Conservation (phyloP, 1,140 invertebrate species). For the Pararge aegeria region DNA sequence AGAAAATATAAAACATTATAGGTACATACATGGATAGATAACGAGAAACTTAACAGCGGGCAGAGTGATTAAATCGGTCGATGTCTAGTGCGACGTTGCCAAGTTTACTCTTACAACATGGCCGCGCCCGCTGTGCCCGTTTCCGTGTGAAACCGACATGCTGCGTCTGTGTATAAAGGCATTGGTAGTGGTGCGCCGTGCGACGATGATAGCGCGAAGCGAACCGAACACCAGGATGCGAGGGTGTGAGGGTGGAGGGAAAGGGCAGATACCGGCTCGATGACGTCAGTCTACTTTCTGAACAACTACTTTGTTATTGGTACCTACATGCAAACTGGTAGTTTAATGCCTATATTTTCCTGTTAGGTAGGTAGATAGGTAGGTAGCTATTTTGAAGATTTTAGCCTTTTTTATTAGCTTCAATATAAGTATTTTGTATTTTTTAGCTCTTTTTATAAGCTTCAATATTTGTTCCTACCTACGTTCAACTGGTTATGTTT, state of each 20-base stretch:
- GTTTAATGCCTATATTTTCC: conserved; percentile 8
- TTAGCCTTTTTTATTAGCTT: no score
- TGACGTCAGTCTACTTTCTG: conserved; percentile 74
- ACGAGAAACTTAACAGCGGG: conserved; percentile 40
- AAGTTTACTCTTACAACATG: conserved; percentile 75
- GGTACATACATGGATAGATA: conserved; percentile 29
- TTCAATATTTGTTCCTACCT: no score
- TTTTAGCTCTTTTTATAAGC: no score
- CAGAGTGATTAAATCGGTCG: conserved; percentile 67
- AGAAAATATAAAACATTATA: conserved; percentile 8
- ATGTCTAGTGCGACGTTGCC: conserved; percentile 78
- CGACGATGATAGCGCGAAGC: conserved; percentile 56
- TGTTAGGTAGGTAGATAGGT: background rate
- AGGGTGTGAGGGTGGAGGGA: conserved; percentile 44
- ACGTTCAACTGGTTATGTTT: no score
- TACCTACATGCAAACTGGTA: conserved; percentile 20
- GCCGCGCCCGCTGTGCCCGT: conserved; percentile 70
- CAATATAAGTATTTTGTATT: no score
- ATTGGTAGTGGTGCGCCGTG: conserved; percentile 61
- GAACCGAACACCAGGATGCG: conserved; percentile 53
- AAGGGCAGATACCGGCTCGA: conserved; percentile 60
- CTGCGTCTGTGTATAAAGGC: conserved; percentile 58
- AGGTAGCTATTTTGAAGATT: no score
- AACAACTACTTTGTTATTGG: conserved; percentile 46
- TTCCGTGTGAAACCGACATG: conserved; percentile 76